Percentiles rank a stretch among this genome's conserved stretches.
Conservation (phyloP, 2,888 invertebrate genomes). For the Microplitis deprimator region DNA sequence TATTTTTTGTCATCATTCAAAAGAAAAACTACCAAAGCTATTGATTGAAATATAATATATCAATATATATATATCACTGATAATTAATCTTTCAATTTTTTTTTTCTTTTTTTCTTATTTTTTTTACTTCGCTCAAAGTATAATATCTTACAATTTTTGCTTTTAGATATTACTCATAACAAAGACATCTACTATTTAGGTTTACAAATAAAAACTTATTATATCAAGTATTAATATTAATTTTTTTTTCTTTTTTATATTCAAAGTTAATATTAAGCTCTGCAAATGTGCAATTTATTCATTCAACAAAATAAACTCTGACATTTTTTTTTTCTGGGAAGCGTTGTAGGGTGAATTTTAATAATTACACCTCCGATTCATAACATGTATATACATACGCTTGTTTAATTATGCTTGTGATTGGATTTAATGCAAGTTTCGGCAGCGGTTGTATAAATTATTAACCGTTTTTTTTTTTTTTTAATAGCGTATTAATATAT, state of each 20-base stretch:
- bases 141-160: slow-evolving; percentile 65
- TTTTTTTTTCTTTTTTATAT: slow-evolving; percentile 45
- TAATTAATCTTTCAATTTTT: slow-evolving; percentile 31
- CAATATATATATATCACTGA: slow-evolving; percentile 48
- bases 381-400: slow-evolving; percentile 64
- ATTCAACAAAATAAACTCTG: slow-evolving; percentile 71
- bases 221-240: slow-evolving; percentile 23
- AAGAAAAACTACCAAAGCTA: slow-evolving; percentile 54
- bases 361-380: slow-evolving; percentile 63
- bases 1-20: neutral
- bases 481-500: slow-evolving; percentile 21
- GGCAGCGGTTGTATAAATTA: neutral
- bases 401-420: slow-evolving; percentile 65
- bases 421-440: slow-evolving; percentile 53
- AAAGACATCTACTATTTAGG: slow-evolving; percentile 63
- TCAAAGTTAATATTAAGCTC: slow-evolving; percentile 51
- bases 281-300: slow-evolving; percentile 42
- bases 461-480: slow-evolving; percentile 25
- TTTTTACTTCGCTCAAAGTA: slow-evolving; percentile 58
- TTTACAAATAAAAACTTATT: slow-evolving; percentile 61
- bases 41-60: slow-evolving; percentile 50
- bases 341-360: slow-evolving; percentile 51
- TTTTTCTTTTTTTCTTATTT: slow-evolving; percentile 40
- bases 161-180: slow-evolving; percentile 56
- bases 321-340: slow-evolving; percentile 51